These are phyloP conservation scores for Seriola quinqueradiata DNA, from an alignment of 2,113 vertebrate genomes.

Conservation along the genomic window DNA sequence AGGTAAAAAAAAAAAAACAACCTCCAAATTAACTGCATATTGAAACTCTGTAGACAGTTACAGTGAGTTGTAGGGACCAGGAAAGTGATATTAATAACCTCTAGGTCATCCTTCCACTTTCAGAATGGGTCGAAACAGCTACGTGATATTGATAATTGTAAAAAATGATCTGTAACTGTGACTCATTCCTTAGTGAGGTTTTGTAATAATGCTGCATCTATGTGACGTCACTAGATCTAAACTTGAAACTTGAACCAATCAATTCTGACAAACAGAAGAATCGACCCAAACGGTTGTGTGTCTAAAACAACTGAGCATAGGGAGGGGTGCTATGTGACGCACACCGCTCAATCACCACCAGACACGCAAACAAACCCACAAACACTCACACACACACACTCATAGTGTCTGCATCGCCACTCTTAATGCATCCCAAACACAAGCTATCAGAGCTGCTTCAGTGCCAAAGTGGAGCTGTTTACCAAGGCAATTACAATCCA, in stretches of 20 bases:
- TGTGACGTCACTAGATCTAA: conserved; percentile 32
- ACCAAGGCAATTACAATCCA: conserved; percentile 84
- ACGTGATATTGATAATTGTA: background rate
- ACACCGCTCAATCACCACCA: conserved; percentile 55
- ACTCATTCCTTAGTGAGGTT: background rate
- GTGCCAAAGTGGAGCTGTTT: conserved; percentile 84
- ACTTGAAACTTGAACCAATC: conserved; percentile 49
- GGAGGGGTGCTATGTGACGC: conserved; percentile 47
- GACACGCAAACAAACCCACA: conserved; percentile 61
- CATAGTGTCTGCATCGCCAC: conserved; percentile 72
- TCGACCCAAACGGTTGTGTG: conserved; percentile 9
- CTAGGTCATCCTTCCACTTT: background rate
- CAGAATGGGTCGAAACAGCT: background rate
- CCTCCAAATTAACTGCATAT: background rate
- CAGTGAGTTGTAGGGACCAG: background rate
- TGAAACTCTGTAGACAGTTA: background rate
- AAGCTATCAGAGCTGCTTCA: conserved; percentile 83
- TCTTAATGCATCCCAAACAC: conserved; percentile 84
- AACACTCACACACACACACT: conserved; percentile 55
- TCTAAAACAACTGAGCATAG: conserved; percentile 49
- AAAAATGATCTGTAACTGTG: conserved; percentile 14
- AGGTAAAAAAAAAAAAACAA: background rate
- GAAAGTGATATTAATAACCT: background rate
- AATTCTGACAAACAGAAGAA: conserved; percentile 58
- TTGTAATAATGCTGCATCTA: conserved; percentile 1